These are phyloP conservation scores for Glaucidium brasilianum DNA, from an alignment of 2,113 vertebrate genomes.

Conservation along the genomic window DNA sequence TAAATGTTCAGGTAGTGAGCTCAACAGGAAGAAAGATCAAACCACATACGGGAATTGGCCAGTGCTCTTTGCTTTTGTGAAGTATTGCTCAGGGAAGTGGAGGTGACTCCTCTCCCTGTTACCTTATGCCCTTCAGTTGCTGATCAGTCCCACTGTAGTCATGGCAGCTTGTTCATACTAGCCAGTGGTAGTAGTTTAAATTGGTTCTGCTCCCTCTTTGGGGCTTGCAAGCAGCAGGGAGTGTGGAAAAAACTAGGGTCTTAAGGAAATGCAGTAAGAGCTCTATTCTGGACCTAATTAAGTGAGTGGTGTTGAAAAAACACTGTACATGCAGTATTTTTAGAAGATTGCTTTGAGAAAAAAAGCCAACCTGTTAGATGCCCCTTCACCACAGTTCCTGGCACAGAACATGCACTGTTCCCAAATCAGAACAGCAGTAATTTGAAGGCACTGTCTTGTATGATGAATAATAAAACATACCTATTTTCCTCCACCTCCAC, in stretches of 20 bases:
- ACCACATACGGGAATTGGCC: neutral
- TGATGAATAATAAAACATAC: neutral
- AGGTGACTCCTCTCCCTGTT: neutral
- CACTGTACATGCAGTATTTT: neutral
- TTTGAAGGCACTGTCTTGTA: neutral
- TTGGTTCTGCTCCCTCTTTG: neutral
- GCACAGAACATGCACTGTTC: neutral
- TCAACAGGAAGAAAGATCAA: neutral
- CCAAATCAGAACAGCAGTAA: neutral
- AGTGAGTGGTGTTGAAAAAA: neutral
- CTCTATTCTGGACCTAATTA: neutral
- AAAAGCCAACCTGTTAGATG: neutral
- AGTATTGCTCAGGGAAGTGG: neutral
- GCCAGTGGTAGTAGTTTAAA: neutral
- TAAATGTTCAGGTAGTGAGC: neutral
- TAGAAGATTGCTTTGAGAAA: neutral
- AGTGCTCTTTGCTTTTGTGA: neutral
- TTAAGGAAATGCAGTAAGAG: neutral
- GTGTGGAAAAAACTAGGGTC: neutral
- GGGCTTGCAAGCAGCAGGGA: neutral
- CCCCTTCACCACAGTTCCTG: accelerated
- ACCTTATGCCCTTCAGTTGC: neutral
- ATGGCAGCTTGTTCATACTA: neutral
- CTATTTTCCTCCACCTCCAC: neutral
- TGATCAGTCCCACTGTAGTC: neutral